A percentile compares a stretch with the other conserved stretches of the same genome.
phyloP scores from a whole-genome alignment of 2,888 invertebrate species.

The Euplexia lucipara region DNA sequence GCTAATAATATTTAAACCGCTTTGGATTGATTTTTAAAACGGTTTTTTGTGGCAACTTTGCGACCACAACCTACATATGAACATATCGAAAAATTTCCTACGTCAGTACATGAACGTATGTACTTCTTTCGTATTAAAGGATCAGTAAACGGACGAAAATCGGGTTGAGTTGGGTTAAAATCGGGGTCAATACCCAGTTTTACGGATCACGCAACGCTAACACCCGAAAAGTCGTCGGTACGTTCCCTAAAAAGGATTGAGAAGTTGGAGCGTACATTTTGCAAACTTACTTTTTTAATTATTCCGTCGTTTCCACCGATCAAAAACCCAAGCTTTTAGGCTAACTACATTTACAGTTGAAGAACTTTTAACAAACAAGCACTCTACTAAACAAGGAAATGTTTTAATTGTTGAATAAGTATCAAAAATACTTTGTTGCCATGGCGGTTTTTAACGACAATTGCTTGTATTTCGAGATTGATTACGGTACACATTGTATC shows the following conservation, averaged over 20 bases:
- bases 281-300: conserved; percentile 47
- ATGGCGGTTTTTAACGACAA: not conserved
- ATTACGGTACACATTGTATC: too few relatives aligned
- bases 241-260: conserved; percentile 35
- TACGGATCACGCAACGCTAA: conserved; percentile 6
- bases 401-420: not conserved
- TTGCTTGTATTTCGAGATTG: not conserved
- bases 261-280: conserved; percentile 37
- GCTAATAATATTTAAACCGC: too few relatives aligned
- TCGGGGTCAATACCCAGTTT: conserved; percentile 13
- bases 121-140: conserved; percentile 2
- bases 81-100: too few relatives aligned
- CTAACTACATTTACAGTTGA: conserved; percentile 38
- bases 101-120: too few relatives aligned
- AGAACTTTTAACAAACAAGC: conserved; percentile 44
- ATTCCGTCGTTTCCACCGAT: conserved; percentile 37
- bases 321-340: conserved; percentile 30
- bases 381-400: not conserved
- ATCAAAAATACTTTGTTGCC: not conserved
- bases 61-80: too few relatives aligned
- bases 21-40: too few relatives aligned
- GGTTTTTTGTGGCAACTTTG: too few relatives aligned
- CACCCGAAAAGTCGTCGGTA: conserved; percentile 11
- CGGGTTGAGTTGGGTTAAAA: conserved; percentile 26
- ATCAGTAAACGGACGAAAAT: too few relatives aligned